A percentile compares a stretch with the other conserved stretches of the same genome.
Evolutionary conservation across 1,140 invertebrate genomes (phyloP).

Genomic region (Radopholus similis): DNA sequence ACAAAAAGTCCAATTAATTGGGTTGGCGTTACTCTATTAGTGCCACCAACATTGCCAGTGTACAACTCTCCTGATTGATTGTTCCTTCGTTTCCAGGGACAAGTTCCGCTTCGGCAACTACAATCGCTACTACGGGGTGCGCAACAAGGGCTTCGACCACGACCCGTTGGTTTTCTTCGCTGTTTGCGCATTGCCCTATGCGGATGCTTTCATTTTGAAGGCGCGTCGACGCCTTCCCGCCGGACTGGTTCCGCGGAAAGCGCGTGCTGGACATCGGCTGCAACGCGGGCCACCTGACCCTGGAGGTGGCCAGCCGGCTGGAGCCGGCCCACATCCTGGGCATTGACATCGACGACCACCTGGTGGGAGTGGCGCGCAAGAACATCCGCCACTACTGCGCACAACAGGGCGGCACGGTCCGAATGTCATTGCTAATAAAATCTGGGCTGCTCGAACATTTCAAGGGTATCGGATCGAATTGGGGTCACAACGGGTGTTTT

Average conservation of each 20-base stretch:
- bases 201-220: too few species aligned
- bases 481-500: neutral
- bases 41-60: too few species aligned
- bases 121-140: slow-evolving; percentile 49
- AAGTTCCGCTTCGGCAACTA: slow-evolving; percentile 53
- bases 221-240: slow-evolving; percentile 75
- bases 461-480: slow-evolving; percentile 1
- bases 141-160: slow-evolving; percentile 33
- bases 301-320: slow-evolving; percentile 76
- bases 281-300: slow-evolving; percentile 88
- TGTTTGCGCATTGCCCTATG: too few species aligned
- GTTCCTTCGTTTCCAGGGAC: neutral
- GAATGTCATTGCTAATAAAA: too few species aligned
- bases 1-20: too few species aligned
- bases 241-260: slow-evolving; percentile 80
- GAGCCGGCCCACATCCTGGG: slow-evolving; percentile 79
- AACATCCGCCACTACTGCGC: slow-evolving; percentile 73
- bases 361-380: slow-evolving; percentile 76
- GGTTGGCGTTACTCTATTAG: too few species aligned
- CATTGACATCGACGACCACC: slow-evolving; percentile 85
- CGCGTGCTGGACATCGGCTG: slow-evolving; percentile 94
- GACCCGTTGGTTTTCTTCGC: slow-evolving; percentile 65
- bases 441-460: too few species aligned
- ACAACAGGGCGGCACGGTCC: too few species aligned
- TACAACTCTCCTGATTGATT: too few species aligned